Percentiles rank a stretch among this genome's conserved stretches.
phyloP scores from a whole-genome alignment of 1,140 invertebrate species.

The Zaprionus inermis region DNA sequence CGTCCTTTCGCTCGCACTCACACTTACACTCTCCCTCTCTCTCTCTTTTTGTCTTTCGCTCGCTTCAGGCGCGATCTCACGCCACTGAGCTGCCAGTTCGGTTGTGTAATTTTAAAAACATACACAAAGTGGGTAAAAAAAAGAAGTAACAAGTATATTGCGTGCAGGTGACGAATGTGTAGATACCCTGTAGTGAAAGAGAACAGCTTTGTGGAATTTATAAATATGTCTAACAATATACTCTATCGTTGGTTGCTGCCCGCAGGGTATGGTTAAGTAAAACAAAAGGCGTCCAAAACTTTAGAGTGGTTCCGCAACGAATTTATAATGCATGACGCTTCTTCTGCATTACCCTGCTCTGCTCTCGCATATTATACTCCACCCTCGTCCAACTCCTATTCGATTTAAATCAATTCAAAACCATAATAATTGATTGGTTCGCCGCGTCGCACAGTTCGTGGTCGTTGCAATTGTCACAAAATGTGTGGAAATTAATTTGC shows the following conservation, averaged over 20 bases:
- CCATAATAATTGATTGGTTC: not conserved
- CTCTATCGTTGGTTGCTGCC: not conserved
- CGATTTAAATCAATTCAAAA: not conserved
- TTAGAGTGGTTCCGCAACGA: slow-evolving; percentile 46
- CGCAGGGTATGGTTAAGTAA: slow-evolving; percentile 18
- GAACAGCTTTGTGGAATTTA: too few relatives aligned
- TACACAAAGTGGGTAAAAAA: slow-evolving; percentile 10
- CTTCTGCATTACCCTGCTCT: too few relatives aligned
- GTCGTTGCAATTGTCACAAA: not conserved
- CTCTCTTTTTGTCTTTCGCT: not conserved
- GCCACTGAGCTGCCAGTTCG: slow-evolving; percentile 45
- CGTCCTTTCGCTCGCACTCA: not conserved
- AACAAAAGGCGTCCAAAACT: slow-evolving; percentile 12
- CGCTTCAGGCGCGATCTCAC: slow-evolving; percentile 9
- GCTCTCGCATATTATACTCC: not conserved
- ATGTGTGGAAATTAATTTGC: slow-evolving; percentile 6
- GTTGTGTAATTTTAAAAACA: slow-evolving; percentile 63
- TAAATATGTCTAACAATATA: not conserved
- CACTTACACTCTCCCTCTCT: not conserved
- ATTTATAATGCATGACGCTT: slow-evolving; percentile 51
- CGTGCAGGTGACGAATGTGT: not conserved
- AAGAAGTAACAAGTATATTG: slow-evolving; percentile 21
- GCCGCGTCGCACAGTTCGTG: not conserved
- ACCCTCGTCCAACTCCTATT: not conserved
- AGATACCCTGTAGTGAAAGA: slow-evolving; percentile 1